Conservation (phyloP, 2,888 invertebrate genomes). For the Urechis unicinctus region DNA sequence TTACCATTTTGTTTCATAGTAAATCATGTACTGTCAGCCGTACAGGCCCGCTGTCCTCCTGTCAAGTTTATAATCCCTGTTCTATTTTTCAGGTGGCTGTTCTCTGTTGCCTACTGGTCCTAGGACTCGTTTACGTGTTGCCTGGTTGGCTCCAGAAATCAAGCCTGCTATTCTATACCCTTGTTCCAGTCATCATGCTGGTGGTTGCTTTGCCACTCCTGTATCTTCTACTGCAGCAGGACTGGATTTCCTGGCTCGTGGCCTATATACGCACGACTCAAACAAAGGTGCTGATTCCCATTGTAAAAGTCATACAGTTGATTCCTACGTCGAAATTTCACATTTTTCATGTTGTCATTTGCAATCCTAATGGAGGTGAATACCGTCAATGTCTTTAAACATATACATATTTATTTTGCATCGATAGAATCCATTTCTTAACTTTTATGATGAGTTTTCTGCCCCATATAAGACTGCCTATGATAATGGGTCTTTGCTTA, state of each 20-base stretch:
- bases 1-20: no score
- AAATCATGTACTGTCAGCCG: no score
- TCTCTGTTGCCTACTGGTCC: no score
- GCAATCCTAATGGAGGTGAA: not conserved
- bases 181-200: slow-evolving; percentile 6
- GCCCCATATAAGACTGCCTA: no score
- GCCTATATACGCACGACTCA: slow-evolving; percentile 2
- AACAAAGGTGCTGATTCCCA: slow-evolving; percentile 1
- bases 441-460: not conserved
- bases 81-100: no score
- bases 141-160: slow-evolving; percentile 15
- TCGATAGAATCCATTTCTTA: not conserved
- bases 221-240: slow-evolving; percentile 2
- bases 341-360: not conserved
- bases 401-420: no score
- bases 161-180: slow-evolving; percentile 5
- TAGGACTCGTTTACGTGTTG: no score
- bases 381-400: not conserved
- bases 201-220: slow-evolving; percentile 11
- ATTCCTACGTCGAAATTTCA: no score
- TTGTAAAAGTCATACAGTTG: no score
- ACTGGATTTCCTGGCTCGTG: slow-evolving; percentile 12
- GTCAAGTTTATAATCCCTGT: no score
- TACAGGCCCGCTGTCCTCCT: no score
- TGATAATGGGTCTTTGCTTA: no score